These are phyloP conservation scores for Macquaria ambigua DNA, from an alignment of 2,113 vertebrate species.

Conservation along the genomic window DNA sequence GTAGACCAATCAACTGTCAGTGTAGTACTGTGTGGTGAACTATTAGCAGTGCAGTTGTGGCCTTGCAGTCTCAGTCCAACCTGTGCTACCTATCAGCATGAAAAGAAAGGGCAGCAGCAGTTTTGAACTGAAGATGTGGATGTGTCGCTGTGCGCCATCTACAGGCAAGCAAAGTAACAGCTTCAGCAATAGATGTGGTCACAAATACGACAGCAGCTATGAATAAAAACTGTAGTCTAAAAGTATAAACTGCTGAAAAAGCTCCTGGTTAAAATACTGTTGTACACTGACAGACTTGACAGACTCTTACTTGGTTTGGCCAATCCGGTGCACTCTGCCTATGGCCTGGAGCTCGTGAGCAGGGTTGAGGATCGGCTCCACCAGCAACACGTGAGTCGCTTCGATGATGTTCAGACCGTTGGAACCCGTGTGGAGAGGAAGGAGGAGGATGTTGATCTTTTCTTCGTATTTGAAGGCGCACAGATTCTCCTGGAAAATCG, in stretches of 20 bases:
- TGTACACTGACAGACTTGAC: too few relatives aligned
- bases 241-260: background rate
- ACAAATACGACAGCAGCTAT: too few relatives aligned
- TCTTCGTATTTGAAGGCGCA: conserved; percentile 96
- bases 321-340: conserved; percentile 97
- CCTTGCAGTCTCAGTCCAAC: background rate
- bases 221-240: too few relatives aligned
- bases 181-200: too few relatives aligned
- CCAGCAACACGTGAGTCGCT: conserved; percentile 95
- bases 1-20: too few relatives aligned
- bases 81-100: background rate
- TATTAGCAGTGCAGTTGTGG: too few relatives aligned
- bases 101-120: background rate
- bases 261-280: background rate
- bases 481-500: conserved; percentile 92
- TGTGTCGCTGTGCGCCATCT: background rate
- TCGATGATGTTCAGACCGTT: conserved; percentile 99
- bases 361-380: conserved; percentile 97
- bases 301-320: conserved; percentile 93
- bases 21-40: too few relatives aligned
- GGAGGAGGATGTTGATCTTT: conserved; percentile 96
- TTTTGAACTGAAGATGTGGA: background rate
- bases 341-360: conserved; percentile 98
- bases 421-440: conserved; percentile 97
- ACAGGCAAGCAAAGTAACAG: background rate